Conservation (phyloP, 2,888 invertebrate species). For the Melipona bicolor region DNA sequence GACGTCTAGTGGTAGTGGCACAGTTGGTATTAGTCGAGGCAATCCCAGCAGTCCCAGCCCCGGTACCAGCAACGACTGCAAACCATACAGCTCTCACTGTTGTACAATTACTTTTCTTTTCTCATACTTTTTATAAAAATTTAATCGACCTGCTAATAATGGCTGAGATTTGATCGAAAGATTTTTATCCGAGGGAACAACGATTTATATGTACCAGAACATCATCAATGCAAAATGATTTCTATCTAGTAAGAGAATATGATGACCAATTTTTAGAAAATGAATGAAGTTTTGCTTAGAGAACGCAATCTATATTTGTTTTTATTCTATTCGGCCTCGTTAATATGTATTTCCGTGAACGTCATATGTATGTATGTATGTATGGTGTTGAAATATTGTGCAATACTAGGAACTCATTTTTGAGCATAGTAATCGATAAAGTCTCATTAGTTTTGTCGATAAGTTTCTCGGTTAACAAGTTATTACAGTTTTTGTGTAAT, state of each 20-base stretch:
- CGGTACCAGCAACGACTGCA: constrained; percentile 82
- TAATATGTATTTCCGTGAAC: constrained; percentile 15
- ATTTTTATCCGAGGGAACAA: too few species aligned
- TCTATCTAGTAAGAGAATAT: not conserved
- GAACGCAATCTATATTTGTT: constrained; percentile 19
- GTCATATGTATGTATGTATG: constrained; percentile 4
- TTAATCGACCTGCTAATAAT: not conserved
- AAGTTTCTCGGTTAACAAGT: not conserved
- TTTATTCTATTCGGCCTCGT: constrained; percentile 22
- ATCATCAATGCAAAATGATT: not conserved
- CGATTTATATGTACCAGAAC: not conserved
- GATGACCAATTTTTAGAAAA: not conserved
- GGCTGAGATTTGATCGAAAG: not conserved
- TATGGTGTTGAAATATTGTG: constrained; percentile 44
- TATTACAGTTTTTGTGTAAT: not conserved
- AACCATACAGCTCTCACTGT: constrained; percentile 81
- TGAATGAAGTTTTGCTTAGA: not conserved
- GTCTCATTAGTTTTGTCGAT: not conserved
- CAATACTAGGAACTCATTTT: constrained; percentile 34
- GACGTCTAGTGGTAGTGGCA: constrained; percentile 81
- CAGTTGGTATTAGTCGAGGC: constrained; percentile 80
- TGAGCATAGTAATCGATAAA: constrained; percentile 27
- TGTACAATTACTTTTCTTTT: constrained; percentile 65
- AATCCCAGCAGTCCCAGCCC: constrained; percentile 79
- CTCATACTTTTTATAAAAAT: constrained; percentile 20